Base-by-base conservation (phyloP, 2,113 vertebrate species). In the Gymnogyps californianus region DNA sequence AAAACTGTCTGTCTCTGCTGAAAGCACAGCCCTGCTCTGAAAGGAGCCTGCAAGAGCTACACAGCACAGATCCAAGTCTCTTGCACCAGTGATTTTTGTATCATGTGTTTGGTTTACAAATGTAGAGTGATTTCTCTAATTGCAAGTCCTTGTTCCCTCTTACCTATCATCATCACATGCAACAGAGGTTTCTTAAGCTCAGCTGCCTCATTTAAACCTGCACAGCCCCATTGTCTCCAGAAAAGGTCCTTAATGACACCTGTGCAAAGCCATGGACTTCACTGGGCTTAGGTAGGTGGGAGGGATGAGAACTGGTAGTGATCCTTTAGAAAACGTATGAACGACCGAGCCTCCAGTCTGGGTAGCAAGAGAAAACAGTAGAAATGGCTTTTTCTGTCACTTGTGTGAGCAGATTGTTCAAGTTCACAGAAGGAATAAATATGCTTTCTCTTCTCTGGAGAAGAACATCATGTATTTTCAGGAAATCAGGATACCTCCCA, bases 381-480 rank as follows among this genome's bases (percentile, higher is more conserved):
- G 74, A 93, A 94, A 89, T 16, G 26, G 7, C n/a, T 83, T 97
- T 96, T 93, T 91, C 54, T 83, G 78, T 85, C 78, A 64, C 46
- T 87, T 75, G 7, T 61, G 42, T 70, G 46, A 95, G 82, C 87
- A 93, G 75, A 83, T 64, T 62, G 46, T 83, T 95, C 82, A 86
- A 90, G 34, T 83, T 90, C 83, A 75, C 90, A 96, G 89, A 92
- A 95, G 61, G 74, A 93, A 71, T 72, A 76, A 96, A 88, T 90
- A 91, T 95, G 74, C 31, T 95, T 93, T 93, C 59, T 34, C 8
- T 87, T 88, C 64, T 71, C 70, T 83, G n/a, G 74, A 89, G 84
- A 69, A 79, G 70, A 92, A 88, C 74, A 91, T 75, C 10, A 59
- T 49, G 44, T 93, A 90, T 96, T 97, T 97, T 91, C 87, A 94